Percentiles rank a stretch among this genome's conserved stretches.
Conservation (phyloP, 1,140 invertebrate species). For the Caenorhabditis elegans region WBcel235 BX284606.5:4354501-4355000, state of each 20-base stretch:
- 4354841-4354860: too few relatives aligned
- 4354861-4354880: too few relatives aligned
- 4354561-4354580: constrained; percentile 44
- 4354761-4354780: constrained; percentile 46
- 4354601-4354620: constrained; percentile 48
- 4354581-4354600: constrained; percentile 46
- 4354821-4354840: neutral
- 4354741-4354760: constrained; percentile 50
- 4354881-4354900: too few relatives aligned
- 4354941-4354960: neutral
- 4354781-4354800: constrained; percentile 38
- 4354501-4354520: neutral
- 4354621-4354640: constrained; percentile 41
- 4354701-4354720: constrained; percentile 35
- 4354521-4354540: neutral
- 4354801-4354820: neutral
- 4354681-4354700: constrained; percentile 40
- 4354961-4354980: neutral
- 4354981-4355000: neutral
- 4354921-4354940: too few relatives aligned
- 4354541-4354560: constrained; percentile 47
- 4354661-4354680: constrained; percentile 46
- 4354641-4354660: constrained; percentile 48
- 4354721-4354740: constrained; percentile 40
- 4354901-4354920: too few relatives aligned